Conservation (phyloP, 2,797 vertebrate species). For the Mallotus villosus region DNA sequence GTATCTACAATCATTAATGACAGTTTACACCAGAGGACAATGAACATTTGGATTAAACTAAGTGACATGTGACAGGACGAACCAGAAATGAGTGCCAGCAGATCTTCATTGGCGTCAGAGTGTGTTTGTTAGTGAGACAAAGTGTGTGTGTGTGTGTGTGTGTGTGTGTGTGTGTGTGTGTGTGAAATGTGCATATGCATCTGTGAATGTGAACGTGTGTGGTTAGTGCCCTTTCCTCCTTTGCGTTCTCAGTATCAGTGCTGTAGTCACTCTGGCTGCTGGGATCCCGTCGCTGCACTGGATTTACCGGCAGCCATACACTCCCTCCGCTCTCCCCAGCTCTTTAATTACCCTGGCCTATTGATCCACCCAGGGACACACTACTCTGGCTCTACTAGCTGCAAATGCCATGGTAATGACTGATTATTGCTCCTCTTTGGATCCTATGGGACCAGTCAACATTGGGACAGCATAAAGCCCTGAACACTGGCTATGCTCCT, state of each 20-base stretch:
- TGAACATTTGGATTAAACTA: slow-evolving; percentile 15
- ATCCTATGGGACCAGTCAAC: slow-evolving; percentile 48
- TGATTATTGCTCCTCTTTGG: slow-evolving; percentile 64
- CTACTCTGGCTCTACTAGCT: slow-evolving; percentile 65
- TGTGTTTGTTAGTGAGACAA: slow-evolving; percentile 5
- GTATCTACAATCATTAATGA: slow-evolving; percentile 59
- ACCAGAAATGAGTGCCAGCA: not conserved
- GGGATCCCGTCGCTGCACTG: slow-evolving; percentile 70
- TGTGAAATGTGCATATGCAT: slow-evolving; percentile 17
- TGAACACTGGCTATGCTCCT: not conserved
- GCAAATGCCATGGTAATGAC: slow-evolving; percentile 75
- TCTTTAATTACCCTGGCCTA: slow-evolving; percentile 85
- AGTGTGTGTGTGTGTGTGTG: slow-evolving; percentile 23
- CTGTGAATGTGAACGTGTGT: slow-evolving; percentile 12
- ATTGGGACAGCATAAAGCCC: slow-evolving; percentile 32
- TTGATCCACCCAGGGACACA: slow-evolving; percentile 75
- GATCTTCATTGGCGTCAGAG: not conserved
- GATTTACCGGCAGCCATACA: slow-evolving; percentile 78
- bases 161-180: slow-evolving; percentile 27
- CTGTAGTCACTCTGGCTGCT: slow-evolving; percentile 74
- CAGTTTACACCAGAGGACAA: slow-evolving; percentile 55
- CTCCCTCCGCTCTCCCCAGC: slow-evolving; percentile 52
- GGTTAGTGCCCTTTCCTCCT: slow-evolving; percentile 44
- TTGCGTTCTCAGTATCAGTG: slow-evolving; percentile 64
- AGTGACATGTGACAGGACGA: not conserved